These are phyloP conservation scores for Athalia cordata DNA, from an alignment of 2,888 invertebrate species.

Conservation along the genomic window DNA sequence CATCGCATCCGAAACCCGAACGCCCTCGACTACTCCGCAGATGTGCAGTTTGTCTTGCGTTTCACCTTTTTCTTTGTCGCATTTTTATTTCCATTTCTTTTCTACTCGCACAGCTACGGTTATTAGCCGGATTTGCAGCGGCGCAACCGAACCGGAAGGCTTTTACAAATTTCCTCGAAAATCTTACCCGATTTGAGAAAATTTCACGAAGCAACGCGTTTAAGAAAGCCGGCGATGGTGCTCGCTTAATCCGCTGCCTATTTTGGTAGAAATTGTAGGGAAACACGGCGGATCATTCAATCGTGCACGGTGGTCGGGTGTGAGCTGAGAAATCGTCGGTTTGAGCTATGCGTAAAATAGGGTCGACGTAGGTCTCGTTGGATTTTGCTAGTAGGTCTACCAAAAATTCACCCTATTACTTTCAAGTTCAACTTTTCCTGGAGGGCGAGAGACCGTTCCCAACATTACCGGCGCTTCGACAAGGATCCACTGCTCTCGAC, in stretches of 20 bases:
- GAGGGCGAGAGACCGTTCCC: conserved; percentile 48
- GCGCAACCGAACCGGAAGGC: no score
- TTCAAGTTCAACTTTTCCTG: conserved; percentile 11
- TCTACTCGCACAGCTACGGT: not conserved
- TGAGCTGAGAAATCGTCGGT: not conserved
- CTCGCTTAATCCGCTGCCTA: no score
- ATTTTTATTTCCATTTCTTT: not conserved
- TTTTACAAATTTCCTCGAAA: no score
- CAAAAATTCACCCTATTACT: not conserved
- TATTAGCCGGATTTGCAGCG: not conserved
- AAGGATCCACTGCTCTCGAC: conserved; percentile 56
- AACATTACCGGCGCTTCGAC: conserved; percentile 61
- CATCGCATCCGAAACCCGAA: conserved; percentile 45
- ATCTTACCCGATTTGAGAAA: no score
- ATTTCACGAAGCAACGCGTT: no score
- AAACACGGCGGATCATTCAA: no score
- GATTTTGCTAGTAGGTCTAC: not conserved
- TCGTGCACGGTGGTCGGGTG: no score
- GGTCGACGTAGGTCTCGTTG: not conserved
- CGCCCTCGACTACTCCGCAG: conserved; percentile 56
- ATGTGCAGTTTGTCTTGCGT: conserved; percentile 47
- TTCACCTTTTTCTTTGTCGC: not conserved
- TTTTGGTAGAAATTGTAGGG: no score
- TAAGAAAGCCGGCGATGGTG: no score
- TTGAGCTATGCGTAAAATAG: not conserved